Conservation (phyloP, 2,888 invertebrate genomes). For the Caenorhabditis doughertyi region DNA sequence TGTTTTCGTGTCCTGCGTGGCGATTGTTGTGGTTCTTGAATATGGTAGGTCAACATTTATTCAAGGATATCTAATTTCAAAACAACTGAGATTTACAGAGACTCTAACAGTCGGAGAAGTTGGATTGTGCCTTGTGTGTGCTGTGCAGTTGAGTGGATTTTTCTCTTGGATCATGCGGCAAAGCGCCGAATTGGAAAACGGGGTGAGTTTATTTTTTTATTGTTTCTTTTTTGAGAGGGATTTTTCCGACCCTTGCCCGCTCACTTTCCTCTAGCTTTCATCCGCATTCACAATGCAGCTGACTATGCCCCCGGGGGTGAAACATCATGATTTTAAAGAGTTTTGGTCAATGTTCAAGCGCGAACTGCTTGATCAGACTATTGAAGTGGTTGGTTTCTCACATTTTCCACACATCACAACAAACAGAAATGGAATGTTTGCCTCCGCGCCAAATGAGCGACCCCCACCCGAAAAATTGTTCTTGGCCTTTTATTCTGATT, state of each 20-base stretch:
- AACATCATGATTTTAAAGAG: conserved; percentile 53
- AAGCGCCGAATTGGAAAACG: conserved; percentile 88
- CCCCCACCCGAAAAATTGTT: conserved; percentile 29
- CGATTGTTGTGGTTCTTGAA: conserved; percentile 88
- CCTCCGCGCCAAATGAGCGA: conserved; percentile 34
- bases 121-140: conserved; percentile 77
- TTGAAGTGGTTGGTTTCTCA: conserved; percentile 62
- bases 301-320: conserved; percentile 29
- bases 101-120: conserved; percentile 73
- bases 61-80: conserved; percentile 33
- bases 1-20: conserved; percentile 91
- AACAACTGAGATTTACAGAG: conserved; percentile 44
- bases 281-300: not conserved
- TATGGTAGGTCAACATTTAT: conserved; percentile 56
- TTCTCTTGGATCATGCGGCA: conserved; percentile 94
- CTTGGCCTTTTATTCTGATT: conserved; percentile 47
- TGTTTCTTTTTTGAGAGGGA: conserved; percentile 30
- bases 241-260: not conserved
- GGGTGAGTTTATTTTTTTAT: conserved; percentile 81
- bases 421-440: conserved; percentile 60
- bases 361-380: conserved; percentile 54
- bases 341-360: conserved; percentile 56
- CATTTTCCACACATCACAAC: conserved; percentile 62
- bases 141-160: conserved; percentile 87
- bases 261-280: not conserved